Base-by-base conservation (phyloP, 2,113 vertebrate genomes). In the Carassius carassius region DNA sequence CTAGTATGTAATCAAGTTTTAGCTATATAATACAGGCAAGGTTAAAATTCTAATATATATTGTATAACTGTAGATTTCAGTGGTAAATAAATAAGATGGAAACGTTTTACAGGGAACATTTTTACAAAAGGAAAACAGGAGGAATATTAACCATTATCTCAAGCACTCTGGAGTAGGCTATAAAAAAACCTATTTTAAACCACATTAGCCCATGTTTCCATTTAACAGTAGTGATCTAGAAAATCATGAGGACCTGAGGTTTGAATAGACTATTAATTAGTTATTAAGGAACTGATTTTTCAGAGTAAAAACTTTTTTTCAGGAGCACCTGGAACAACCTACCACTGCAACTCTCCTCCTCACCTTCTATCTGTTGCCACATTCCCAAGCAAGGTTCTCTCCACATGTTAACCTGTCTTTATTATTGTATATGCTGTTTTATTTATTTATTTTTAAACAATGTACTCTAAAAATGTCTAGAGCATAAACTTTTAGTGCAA, bases 301-400 rank as follows among this genome's bases (percentile, higher is more conserved):
- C 14, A 17, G 29, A 19, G 65, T 25, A 35, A 35, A 1, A 9
- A 32, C 3, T 19, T 6, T 65, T 65, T 65, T 63, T 35, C 6
- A 69, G 16, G 41, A 84, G 35, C 90, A 93, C 90, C 92, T 93
- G 91, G 92, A 23, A 88, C 86, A 90, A 73, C 89, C 87, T 88
- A 82, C 88, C 81, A n/a, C 5, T 19, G 56, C 67, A 70, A 84
- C 81, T 77, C 29, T 10, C 17, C 32, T 60, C 58, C 58, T 60
- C 21, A 60, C 25, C 62, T 63, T 25, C 12, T 4, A 63, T 63
- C 23, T 25, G 23, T 13, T 23, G 11, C 23, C 51, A 54, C 51
- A 54, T 54, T 54, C 14, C 16, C 51, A 54, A 16, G 51, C 51
- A 54, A 54, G 13, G 51, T 54, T 16, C 51, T 54, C 14, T 5